A percentile compares a stretch with the other conserved stretches of the same genome.
These are phyloP conservation scores for Pyralis farinalis DNA, from an alignment of 2,888 invertebrate genomes.

Conservation along the genomic window DNA sequence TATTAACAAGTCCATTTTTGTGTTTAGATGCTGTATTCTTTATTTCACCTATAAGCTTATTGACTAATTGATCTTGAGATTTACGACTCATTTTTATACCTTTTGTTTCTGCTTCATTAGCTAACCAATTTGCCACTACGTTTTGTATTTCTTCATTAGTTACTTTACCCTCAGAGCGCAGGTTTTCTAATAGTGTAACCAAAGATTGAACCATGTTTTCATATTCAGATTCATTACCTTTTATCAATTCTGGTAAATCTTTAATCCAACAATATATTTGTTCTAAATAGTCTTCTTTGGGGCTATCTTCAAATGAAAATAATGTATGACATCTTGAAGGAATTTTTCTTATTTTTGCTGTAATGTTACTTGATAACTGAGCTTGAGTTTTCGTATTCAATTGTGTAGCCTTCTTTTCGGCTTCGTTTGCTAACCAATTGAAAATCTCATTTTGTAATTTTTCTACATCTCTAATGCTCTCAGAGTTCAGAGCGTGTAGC, in stretches of 20 bases:
- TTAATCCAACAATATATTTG: conserved; percentile 9
- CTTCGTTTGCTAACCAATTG: conserved; percentile 7
- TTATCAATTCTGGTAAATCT: conserved; percentile 10
- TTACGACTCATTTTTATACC: neutral
- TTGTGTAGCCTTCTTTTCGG: conserved; percentile 6
- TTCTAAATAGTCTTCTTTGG: too few relatives aligned
- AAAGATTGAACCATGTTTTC: conserved; percentile 8
- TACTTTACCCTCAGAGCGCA: neutral
- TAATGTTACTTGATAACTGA: too few relatives aligned
- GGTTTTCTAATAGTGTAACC: conserved; percentile 9
- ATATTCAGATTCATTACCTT: neutral
- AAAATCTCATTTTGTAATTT: conserved; percentile 9
- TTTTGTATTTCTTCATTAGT: conserved; percentile 6
- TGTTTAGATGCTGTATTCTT: neutral
- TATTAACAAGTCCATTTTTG: too few relatives aligned
- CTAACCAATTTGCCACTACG: neutral
- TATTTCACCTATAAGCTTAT: neutral
- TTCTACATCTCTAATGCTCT: conserved; percentile 1
- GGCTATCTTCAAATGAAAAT: too few relatives aligned
- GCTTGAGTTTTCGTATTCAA: too few relatives aligned
- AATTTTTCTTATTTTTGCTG: too few relatives aligned
- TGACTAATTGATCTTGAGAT: neutral
- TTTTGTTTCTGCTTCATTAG: neutral
- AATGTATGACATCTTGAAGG: too few relatives aligned
- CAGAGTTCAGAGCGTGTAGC: too few relatives aligned